Evolutionary conservation across 2,797 vertebrate species (phyloP).

Genomic region (Aeoliscus strigatus): DNA sequence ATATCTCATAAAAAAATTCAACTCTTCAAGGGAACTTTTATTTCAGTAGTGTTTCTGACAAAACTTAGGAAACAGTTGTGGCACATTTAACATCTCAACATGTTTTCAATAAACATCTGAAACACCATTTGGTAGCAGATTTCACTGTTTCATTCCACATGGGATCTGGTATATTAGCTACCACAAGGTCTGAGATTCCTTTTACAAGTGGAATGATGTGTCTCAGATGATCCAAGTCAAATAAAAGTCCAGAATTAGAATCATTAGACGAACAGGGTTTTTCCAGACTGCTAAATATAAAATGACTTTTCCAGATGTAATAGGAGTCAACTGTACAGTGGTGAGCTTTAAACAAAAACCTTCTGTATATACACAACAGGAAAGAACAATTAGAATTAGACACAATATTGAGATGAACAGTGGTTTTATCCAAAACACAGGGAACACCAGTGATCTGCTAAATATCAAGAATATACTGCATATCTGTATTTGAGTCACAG

Average conservation of each 20-base stretch:
- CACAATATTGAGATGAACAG: constrained; percentile 13
- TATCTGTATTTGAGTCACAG: constrained; percentile 12
- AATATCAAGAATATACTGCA: constrained; percentile 26
- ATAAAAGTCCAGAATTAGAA: constrained; percentile 42
- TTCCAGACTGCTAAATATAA: constrained; percentile 25
- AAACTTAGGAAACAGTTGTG: constrained; percentile 37
- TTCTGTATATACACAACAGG: constrained; percentile 9
- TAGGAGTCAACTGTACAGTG: neutral
- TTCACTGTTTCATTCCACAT: constrained; percentile 10
- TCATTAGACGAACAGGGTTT: constrained; percentile 25
- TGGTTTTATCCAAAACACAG: constrained; percentile 7
- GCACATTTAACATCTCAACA: constrained; percentile 21
- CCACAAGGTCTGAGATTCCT: constrained; percentile 32
- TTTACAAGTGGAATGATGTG: constrained; percentile 45
- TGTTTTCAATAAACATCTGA: constrained; percentile 41
- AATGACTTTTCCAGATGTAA: too few species aligned
- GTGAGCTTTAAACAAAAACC: constrained; percentile 6
- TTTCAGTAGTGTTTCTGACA: constrained; percentile 52
- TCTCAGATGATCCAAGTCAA: constrained; percentile 23
- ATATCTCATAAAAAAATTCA: constrained; percentile 24
- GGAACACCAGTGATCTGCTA: neutral
- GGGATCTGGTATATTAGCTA: constrained; percentile 26
- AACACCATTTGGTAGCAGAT: constrained; percentile 16
- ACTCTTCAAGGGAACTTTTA: constrained; percentile 53
- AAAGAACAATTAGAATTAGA: constrained; percentile 2